Base-by-base conservation (phyloP, 2,888 invertebrate genomes). In the Proisotoma minuta region DNA sequence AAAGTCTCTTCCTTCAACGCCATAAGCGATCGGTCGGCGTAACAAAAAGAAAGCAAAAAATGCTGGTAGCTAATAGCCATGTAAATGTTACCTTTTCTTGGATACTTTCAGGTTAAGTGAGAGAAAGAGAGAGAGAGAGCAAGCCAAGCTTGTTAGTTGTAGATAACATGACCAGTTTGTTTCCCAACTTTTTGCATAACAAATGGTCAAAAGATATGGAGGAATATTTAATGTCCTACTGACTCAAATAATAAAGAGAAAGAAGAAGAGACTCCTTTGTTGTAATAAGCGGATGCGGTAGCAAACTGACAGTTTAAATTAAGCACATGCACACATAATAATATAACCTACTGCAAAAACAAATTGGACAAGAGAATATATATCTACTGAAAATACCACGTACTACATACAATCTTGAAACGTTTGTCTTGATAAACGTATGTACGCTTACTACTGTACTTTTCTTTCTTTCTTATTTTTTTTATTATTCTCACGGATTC, bases 1-100 rank as follows among this genome's bases (percentile, higher is more conserved):
- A 63, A 63, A 63, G 50, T 57, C 63, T 59, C 58, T 62, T 58
- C 61, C 57, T 61, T 57, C 8, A 15, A 34, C 34, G 34, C 8
- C 34, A 10, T 34, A 15, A 15, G 8, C 15, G 34, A 34, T 8
- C n/a, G 34, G 8, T 10, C 34, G 34, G 34, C 8, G 34, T 8
- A 34, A 15, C 54, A 48, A 57, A 51, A 54, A 57, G 57, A 34
- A 15, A 34, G 15, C 34, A 34, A 34, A 34, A 34, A 34, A 34
- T 34, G 34, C 15, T 34, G 34, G 34, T 34, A 34, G 34, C 8
- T 34, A 34, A 34, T 34, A 34, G 34, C 34, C 34, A 34, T 34
- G 34, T 34, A 34, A 34, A 34, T 34, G 34, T 8, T 34, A 34
- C 34, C 34, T 34, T 10, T 34, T 15, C 34, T 34, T 8, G 34